Conservation (phyloP, 1,140 invertebrate species). For the Bombus consobrinus region DNA sequence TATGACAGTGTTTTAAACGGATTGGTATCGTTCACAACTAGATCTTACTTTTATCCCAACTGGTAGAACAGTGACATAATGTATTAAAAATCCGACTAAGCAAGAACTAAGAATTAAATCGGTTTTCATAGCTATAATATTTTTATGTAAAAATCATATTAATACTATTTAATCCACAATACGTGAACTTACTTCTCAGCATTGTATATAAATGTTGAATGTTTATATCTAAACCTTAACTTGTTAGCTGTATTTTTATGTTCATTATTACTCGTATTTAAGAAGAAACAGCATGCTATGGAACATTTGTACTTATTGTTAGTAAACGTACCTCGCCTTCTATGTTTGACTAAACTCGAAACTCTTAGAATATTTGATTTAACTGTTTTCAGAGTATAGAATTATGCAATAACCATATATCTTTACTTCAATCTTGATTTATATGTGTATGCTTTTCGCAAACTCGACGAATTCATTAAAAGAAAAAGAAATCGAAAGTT, state of each 20-base stretch:
- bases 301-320: conserved; percentile 62
- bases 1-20: conserved; percentile 18
- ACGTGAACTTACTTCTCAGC: neutral
- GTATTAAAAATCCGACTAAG: neutral
- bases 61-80: neutral
- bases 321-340: conserved; percentile 53
- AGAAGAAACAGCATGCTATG: neutral
- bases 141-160: conserved; percentile 10
- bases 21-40: neutral
- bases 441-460: neutral
- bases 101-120: neutral
- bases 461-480: neutral
- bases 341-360: conserved; percentile 3
- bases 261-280: conserved; percentile 23
- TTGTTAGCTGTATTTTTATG: conserved; percentile 14
- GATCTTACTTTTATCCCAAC: conserved; percentile 1
- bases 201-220: conserved; percentile 27
- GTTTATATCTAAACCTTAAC: conserved; percentile 19
- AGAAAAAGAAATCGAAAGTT: neutral
- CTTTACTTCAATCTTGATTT: neutral
- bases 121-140: neutral
- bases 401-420: neutral
- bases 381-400: neutral
- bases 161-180: neutral
- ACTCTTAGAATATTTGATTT: conserved; percentile 16